Percentiles rank a stretch among this genome's conserved stretches.
phyloP scores from a whole-genome alignment of 2,113 vertebrate species.

The Phrynosoma blainvillii region DNA sequence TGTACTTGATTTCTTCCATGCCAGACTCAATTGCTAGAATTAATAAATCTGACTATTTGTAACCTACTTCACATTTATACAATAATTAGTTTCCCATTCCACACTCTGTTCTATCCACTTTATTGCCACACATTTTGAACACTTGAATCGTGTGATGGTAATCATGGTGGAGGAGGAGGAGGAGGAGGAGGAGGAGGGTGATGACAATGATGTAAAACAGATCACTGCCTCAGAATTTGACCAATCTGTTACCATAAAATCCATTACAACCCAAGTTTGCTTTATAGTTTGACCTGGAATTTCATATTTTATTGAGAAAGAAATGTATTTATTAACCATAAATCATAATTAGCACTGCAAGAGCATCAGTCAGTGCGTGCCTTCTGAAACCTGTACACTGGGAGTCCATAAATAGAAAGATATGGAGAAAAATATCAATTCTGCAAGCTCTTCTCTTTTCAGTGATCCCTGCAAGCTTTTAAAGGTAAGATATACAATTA shows the following conservation, averaged over 20 bases:
- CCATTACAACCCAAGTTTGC: not conserved
- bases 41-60: no score
- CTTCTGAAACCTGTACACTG: not conserved
- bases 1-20: no score
- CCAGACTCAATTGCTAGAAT: no score
- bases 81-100: no score
- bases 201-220: not conserved
- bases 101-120: not conserved
- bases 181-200: not conserved
- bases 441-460: slow-evolving; percentile 18
- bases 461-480: not conserved
- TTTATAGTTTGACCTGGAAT: not conserved
- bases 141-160: not conserved
- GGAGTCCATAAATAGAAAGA: not conserved
- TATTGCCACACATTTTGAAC: no score
- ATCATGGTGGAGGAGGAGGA: not conserved
- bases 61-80: no score
- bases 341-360: slow-evolving; percentile 2
- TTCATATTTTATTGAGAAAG: not conserved
- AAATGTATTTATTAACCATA: not conserved
- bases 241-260: not conserved
- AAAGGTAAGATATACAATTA: slow-evolving; percentile 23
- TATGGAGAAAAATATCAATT: not conserved
- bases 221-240: not conserved
- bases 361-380: not conserved